Evolutionary conservation across 2,888 invertebrate genomes (phyloP), one percentile per base, ranked within the genome.

Genomic region (Pecten maximus): DNA sequence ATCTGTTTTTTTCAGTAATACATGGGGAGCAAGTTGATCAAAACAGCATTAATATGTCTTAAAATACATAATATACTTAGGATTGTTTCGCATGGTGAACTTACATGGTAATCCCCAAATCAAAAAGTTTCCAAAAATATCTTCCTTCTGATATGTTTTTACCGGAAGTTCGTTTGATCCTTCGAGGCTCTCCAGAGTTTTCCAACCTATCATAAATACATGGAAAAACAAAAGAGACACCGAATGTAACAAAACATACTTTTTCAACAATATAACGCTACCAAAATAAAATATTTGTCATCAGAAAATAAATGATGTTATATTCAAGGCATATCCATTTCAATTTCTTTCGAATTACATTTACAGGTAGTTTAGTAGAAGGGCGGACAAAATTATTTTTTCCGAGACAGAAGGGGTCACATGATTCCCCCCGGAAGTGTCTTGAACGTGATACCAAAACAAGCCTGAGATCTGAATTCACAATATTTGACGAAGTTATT

Each of bases 381-480:
- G 15, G 28, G 0, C 12, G 28, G 12, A 23, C 50, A 4, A 35
- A 2, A 74, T 74, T 74, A 74, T 74, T 74, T 74, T 88, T 88
- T 88, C 44, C 50, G 28, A 2, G 35, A 88, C 48, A 88, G 88
- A 48, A 35, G 50, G 48, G 88, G 39, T 88, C 88, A 88, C 88
- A 44, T 88, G 88, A 88, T 88, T 28, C 16, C n/a, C 23, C 35
- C 44, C 44, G 88, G 88, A 88, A 88, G 88, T 88, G 48, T 16
- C 48, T 35, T 15, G 50, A 88, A 48, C 48, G 88, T 88, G 88
- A 88, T 44, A 48, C 19, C 40, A 88, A 74, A 74, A 74, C 74
- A 74, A 74, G 74, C 2, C 74, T 74, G 60, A 23, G 35, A 74
- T 74, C 74, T 2, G 74, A 74, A 74, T 35, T 28, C 12, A 74